phyloP scores from a whole-genome alignment of 2,113 vertebrate genomes.

The Melanocharis versteri region DNA sequence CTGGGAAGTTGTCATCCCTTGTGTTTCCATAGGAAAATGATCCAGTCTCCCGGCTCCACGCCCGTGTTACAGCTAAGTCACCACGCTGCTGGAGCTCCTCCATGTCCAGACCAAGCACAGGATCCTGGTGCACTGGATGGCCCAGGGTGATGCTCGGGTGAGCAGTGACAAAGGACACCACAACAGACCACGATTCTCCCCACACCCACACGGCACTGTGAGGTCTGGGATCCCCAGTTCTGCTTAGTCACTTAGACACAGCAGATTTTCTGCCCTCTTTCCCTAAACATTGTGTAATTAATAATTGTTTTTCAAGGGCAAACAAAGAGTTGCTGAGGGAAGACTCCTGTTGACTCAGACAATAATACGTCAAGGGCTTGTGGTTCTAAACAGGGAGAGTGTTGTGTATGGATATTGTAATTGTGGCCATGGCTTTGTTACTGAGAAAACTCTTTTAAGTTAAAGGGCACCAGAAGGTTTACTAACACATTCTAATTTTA shows the following conservation, averaged over 20 bases:
- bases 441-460: not conserved
- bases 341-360: not conserved
- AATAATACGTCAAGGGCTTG: not conserved
- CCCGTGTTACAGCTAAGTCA: not conserved
- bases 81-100: not conserved
- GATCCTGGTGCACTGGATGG: not conserved
- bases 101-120: accelerated
- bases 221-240: accelerated
- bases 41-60: accelerated
- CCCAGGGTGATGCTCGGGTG: not conserved
- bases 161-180: not conserved
- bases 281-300: not conserved
- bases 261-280: not conserved
- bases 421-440: not conserved
- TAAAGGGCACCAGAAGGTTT: not conserved
- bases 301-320: not conserved
- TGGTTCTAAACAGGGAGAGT: not conserved
- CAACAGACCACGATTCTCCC: accelerated
- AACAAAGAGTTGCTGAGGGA: not conserved
- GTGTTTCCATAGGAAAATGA: not conserved
- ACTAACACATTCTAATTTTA: not conserved
- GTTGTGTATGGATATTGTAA: not conserved
- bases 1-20: not conserved
- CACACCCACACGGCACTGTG: accelerated
- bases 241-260: not conserved